A percentile compares a stretch with the other conserved stretches of the same genome.
phyloP scores from a whole-genome alignment of 2,113 vertebrate species.

The Orycteropus afer region DNA sequence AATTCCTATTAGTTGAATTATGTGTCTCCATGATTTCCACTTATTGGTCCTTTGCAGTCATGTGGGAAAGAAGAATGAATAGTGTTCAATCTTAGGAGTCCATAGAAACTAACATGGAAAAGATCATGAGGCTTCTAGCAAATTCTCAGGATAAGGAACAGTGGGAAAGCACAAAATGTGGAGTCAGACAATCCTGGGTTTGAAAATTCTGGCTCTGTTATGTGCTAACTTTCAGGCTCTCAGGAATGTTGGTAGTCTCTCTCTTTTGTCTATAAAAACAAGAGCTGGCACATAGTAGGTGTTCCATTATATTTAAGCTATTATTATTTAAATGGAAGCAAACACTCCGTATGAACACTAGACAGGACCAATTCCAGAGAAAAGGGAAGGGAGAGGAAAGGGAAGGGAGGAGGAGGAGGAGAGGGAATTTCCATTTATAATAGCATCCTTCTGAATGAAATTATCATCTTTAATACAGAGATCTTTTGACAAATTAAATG shows the following conservation, averaged over 20 bases:
- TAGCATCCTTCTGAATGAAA: background rate
- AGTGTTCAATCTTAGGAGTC: background rate
- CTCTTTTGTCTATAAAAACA: background rate
- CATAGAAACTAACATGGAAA: background rate
- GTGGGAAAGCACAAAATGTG: background rate
- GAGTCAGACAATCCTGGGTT: background rate
- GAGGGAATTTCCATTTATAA: background rate
- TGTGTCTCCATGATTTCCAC: background rate
- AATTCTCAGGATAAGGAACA: background rate
- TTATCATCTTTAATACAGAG: background rate
- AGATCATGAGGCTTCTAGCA: background rate
- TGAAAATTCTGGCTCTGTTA: background rate
- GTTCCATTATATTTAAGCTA: background rate
- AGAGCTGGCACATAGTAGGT: background rate
- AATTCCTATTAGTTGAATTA: background rate
- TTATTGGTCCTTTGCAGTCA: background rate
- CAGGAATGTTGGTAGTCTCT: background rate
- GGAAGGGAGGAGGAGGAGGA: background rate
- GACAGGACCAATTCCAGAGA: background rate
- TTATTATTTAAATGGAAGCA: background rate
- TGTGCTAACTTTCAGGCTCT: background rate
- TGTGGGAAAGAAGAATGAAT: background rate
- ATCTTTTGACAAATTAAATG: slow-evolving; percentile 6
- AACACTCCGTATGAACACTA: background rate
- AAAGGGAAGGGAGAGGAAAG: no score